A percentile compares a stretch with the other conserved stretches of the same genome.
Evolutionary conservation across 37 sponge, comb jelly and placozoan species (phyloP).

Genomic region (Bolinopsis microptera): DNA sequence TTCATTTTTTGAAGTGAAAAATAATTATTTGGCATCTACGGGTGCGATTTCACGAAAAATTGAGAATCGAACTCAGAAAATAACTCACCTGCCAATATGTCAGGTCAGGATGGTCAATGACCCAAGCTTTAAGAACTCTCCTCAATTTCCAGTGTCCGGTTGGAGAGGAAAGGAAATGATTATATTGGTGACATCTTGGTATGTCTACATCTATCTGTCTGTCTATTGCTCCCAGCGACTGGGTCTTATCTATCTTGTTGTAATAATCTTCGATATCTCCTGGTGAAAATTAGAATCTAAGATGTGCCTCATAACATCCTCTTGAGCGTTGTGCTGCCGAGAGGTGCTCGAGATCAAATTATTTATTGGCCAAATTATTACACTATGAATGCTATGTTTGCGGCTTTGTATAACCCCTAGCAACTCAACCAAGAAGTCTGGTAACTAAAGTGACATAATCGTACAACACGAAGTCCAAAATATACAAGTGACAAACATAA

Average conservation of each 20-base stretch:
- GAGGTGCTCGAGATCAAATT: too few species aligned
- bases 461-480: too few species aligned
- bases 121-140: slow-evolving; percentile 92
- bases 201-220: slow-evolving; percentile 94
- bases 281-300: background rate
- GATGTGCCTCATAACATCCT: background rate
- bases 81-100: slow-evolving; percentile 91
- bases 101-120: slow-evolving; percentile 75
- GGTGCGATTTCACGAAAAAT: too few species aligned
- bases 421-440: too few species aligned
- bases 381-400: slow-evolving; percentile 26
- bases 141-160: slow-evolving; percentile 87
- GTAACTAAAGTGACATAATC: too few species aligned
- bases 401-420: too few species aligned
- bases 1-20: too few species aligned
- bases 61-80: too few species aligned
- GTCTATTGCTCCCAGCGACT: slow-evolving; percentile 54
- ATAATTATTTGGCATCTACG: too few species aligned
- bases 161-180: slow-evolving; percentile 82
- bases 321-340: background rate
- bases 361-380: too few species aligned
- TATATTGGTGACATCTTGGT: slow-evolving; percentile 97
- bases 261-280: slow-evolving; percentile 57
- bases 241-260: slow-evolving; percentile 62
- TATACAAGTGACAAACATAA: too few species aligned